Evolutionary conservation across 2,888 invertebrate genomes (phyloP).

Genomic region (Ernsta delagoae): DNA sequence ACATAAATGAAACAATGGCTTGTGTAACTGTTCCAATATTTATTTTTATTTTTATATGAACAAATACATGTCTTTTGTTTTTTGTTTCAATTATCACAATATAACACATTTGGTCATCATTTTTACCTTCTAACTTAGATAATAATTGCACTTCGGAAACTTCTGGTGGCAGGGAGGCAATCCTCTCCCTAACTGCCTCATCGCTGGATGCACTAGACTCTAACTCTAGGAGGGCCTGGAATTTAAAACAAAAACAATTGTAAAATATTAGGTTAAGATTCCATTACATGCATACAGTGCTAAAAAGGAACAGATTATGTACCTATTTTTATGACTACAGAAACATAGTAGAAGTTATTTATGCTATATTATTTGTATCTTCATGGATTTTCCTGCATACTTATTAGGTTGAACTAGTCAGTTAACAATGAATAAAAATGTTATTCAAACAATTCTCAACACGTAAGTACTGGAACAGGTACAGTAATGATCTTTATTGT

Average conservation of each 20-base stretch:
- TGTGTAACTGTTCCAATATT: slow-evolving; percentile 37
- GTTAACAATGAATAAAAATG: too few relatives aligned
- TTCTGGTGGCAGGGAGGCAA: slow-evolving; percentile 96
- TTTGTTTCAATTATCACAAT: slow-evolving; percentile 23
- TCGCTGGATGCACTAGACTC: slow-evolving; percentile 98
- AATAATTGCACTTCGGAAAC: slow-evolving; percentile 96
- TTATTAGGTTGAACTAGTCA: too few relatives aligned
- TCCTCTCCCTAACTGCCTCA: slow-evolving; percentile 95
- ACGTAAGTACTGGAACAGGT: too few relatives aligned
- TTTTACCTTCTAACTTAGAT: slow-evolving; percentile 92
- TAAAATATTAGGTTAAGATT: too few relatives aligned
- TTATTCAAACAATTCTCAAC: too few relatives aligned
- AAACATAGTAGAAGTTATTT: too few relatives aligned
- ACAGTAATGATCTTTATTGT: too few relatives aligned
- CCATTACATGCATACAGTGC: too few relatives aligned
- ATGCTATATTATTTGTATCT: too few relatives aligned
- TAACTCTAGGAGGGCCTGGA: slow-evolving; percentile 89
- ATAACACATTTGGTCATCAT: slow-evolving; percentile 28
- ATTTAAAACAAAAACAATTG: slow-evolving; percentile 40
- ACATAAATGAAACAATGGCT: slow-evolving; percentile 40
- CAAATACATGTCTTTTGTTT: slow-evolving; percentile 16
- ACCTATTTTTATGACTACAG: too few relatives aligned
- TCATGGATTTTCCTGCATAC: too few relatives aligned
- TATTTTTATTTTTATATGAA: slow-evolving; percentile 37
- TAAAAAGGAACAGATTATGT: too few relatives aligned